Percentiles rank a stretch among this genome's conserved stretches.
These are phyloP conservation scores for Zingel zingel DNA, from an alignment of 2,113 vertebrate species.

Conservation along the genomic window DNA sequence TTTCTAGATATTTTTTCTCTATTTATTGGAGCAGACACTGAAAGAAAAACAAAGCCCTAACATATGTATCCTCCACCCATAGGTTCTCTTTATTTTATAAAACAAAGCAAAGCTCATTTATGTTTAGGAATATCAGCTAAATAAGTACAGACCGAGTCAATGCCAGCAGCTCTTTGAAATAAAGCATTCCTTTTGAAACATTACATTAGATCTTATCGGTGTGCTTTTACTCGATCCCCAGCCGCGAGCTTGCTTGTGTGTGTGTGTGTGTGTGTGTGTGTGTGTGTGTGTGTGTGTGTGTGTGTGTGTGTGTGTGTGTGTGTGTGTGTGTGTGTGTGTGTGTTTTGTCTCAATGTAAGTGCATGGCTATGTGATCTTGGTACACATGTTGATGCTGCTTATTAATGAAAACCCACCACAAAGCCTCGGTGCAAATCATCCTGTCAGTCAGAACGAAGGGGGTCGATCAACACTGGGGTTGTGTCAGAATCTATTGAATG, in stretches of 20 bases:
- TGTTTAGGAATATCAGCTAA: constrained; percentile 28
- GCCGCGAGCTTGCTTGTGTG: not conserved
- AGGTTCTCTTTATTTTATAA: not conserved
- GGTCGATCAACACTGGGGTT: not conserved
- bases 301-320: not conserved
- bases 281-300: not conserved
- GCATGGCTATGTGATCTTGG: constrained; percentile 22
- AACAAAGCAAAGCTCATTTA: constrained; percentile 14
- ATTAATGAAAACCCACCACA: not conserved
- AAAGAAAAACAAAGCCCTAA: not conserved
- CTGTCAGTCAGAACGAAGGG: constrained; percentile 23
- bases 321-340: not conserved
- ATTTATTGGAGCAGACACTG: not conserved
- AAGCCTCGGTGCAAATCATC: constrained; percentile 32
- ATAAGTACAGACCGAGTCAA: not conserved
- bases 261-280: not conserved
- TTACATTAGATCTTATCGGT: not conserved
- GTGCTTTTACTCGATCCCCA: constrained; percentile 23
- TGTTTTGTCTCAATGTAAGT: not conserved
- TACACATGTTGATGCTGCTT: constrained; percentile 7
- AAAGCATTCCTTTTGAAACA: constrained; percentile 37
- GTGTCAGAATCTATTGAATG: not conserved
- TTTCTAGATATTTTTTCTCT: not conserved
- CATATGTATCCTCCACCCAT: not conserved
- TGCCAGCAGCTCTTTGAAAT: constrained; percentile 8